phyloP scores from a whole-genome alignment of 1,140 invertebrate genomes.

The Drosophila novamexicana region DNA sequence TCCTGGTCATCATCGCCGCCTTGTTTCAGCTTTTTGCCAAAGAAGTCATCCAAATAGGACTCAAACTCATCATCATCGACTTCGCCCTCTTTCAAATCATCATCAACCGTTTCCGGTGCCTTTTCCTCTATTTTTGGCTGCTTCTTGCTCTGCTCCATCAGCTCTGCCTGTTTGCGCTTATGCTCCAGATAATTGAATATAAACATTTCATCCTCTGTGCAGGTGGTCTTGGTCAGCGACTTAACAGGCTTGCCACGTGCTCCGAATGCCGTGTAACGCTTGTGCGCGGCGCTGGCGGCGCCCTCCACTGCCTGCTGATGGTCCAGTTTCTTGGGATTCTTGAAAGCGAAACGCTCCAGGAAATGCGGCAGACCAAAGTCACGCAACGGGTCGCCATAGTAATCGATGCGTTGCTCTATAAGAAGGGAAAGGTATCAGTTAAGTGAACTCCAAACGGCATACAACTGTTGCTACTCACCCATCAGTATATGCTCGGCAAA shows the following conservation, averaged over 20 bases:
- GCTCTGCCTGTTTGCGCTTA: constrained; percentile 75
- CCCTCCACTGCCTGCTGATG: constrained; percentile 82
- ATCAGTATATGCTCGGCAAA: constrained; percentile 94
- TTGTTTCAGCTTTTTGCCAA: constrained; percentile 83
- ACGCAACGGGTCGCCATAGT: constrained; percentile 95
- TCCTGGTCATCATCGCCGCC: constrained; percentile 83
- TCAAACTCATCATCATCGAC: constrained; percentile 94
- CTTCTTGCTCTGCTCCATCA: constrained; percentile 60
- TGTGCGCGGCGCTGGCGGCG: constrained; percentile 56
- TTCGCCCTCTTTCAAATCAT: constrained; percentile 88
- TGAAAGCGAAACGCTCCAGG: constrained; percentile 97
- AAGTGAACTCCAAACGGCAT: not conserved
- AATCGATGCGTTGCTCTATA: constrained; percentile 90
- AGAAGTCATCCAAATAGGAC: constrained; percentile 90
- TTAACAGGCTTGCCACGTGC: constrained; percentile 72
- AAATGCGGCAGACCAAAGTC: constrained; percentile 96
- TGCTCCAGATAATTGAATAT: constrained; percentile 83
- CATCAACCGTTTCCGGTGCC: constrained; percentile 63
- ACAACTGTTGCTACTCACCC: constrained; percentile 85
- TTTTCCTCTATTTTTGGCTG: constrained; percentile 63
- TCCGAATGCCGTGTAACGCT: constrained; percentile 68
- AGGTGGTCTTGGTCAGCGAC: constrained; percentile 67
- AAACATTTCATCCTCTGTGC: constrained; percentile 82
- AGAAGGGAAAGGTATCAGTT: not conserved
- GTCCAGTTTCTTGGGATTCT: constrained; percentile 94